These are phyloP conservation scores for Drosophila baimaii DNA, from an alignment of 1,140 invertebrate species.

Conservation along the genomic window DNA sequence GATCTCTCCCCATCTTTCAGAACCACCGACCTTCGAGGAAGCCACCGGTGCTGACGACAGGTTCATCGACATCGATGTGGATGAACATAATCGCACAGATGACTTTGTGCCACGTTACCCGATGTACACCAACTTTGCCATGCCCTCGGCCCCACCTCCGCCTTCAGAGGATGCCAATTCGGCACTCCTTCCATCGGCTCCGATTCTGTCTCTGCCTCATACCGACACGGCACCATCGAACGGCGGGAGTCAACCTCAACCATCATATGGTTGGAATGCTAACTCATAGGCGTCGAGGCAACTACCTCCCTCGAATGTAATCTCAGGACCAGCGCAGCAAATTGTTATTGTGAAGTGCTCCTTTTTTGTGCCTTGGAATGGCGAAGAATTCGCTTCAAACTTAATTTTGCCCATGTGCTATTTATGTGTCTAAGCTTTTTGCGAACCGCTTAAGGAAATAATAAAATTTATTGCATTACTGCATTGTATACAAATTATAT, in stretches of 20 bases:
- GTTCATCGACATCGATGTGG: conserved; percentile 70
- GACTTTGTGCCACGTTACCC: conserved; percentile 77
- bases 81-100: conserved; percentile 67
- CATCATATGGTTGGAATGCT: conserved; percentile 41
- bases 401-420: conserved; percentile 6
- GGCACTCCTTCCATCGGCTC: conserved; percentile 10
- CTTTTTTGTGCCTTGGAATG: neutral
- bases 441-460: neutral
- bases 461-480: neutral
- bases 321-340: conserved; percentile 3
- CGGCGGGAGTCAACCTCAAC: no score
- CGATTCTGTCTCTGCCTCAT: conserved; percentile 20
- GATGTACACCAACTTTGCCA: conserved; percentile 74
- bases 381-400: neutral
- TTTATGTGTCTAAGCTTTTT: neutral
- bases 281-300: neutral
- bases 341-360: conserved; percentile 14
- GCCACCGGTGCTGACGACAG: conserved; percentile 60
- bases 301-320: neutral
- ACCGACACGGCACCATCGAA: conserved; percentile 20
- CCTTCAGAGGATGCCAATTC: neutral
- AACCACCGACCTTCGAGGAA: conserved; percentile 74
- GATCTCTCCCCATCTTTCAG: conserved; percentile 18
- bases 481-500: neutral
- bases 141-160: conserved; percentile 55